A percentile compares a stretch with the other conserved stretches of the same genome.
Conservation (phyloP, 2,888 invertebrate species). For the Autographa pulchrina region DNA sequence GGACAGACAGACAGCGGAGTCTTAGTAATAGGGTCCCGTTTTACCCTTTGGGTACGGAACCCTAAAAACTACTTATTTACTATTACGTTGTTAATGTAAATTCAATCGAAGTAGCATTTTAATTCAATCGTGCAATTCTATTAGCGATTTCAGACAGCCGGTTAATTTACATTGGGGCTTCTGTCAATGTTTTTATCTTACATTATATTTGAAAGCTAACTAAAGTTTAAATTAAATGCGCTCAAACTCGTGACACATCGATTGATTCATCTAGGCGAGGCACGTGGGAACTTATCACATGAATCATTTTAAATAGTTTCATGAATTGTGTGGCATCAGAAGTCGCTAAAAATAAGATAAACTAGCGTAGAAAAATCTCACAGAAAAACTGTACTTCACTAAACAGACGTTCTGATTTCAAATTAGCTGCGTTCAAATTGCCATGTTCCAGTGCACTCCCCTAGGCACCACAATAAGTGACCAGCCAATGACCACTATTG, state of each 20-base stretch:
- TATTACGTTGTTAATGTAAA: neutral
- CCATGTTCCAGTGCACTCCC: neutral
- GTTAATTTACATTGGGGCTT: conserved; percentile 9
- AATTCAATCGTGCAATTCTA: neutral
- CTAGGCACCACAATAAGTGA: neutral
- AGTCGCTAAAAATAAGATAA: neutral
- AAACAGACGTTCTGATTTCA: conserved; percentile 1
- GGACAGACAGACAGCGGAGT: no score
- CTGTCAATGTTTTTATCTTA: conserved; percentile 11
- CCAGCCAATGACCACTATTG: conserved; percentile 7
- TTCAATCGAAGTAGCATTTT: neutral
- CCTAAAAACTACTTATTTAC: no score
- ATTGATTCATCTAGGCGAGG: conserved; percentile 30
- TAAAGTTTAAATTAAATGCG: neutral
- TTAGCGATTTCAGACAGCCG: neutral
- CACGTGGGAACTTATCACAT: conserved; percentile 27
- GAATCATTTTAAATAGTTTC: conserved; percentile 23
- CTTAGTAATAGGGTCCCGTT: no score
- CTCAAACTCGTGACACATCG: conserved; percentile 30
- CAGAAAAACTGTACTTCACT: neutral
- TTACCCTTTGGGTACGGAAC: no score
- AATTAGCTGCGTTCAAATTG: neutral
- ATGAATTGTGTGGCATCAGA: neutral
- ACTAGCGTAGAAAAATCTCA: neutral
- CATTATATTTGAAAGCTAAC: conserved; percentile 8